phyloP scores from a whole-genome alignment of 2,888 invertebrate genomes.

The Drosophila fungiperda region DNA sequence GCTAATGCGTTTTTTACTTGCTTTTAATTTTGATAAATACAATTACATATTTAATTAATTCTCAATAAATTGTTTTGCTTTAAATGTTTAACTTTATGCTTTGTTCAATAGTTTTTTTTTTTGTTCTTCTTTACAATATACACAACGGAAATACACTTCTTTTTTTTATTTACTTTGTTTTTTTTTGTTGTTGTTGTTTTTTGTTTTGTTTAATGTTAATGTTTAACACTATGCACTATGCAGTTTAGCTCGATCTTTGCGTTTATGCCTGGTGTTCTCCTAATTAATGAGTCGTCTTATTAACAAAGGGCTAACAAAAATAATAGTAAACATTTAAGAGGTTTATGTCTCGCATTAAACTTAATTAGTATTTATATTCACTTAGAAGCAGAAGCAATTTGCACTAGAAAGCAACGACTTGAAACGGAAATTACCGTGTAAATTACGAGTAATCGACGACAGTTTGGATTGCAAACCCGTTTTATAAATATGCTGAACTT shows the following conservation, averaged over 20 bases:
- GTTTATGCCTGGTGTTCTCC: slow-evolving; percentile 71
- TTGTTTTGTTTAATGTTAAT: slow-evolving; percentile 16
- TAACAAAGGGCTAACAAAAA: slow-evolving; percentile 9
- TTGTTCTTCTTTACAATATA: slow-evolving; percentile 72
- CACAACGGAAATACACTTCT: slow-evolving; percentile 72
- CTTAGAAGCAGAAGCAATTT: slow-evolving; percentile 53
- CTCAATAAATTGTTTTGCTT: slow-evolving; percentile 72
- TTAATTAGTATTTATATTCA: slow-evolving; percentile 13
- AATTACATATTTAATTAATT: slow-evolving; percentile 76
- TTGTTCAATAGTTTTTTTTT: slow-evolving; percentile 58
- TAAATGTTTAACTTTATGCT: slow-evolving; percentile 81
- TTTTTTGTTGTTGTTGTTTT: background rate
- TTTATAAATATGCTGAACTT: slow-evolving; percentile 16
- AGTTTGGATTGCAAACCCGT: slow-evolving; percentile 4
- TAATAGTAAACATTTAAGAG: slow-evolving; percentile 7
- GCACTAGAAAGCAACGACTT: slow-evolving; percentile 49
- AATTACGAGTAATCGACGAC: background rate
- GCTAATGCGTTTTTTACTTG: slow-evolving; percentile 78
- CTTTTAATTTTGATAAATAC: slow-evolving; percentile 80
- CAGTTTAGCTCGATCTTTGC: slow-evolving; percentile 79
- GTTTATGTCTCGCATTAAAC: slow-evolving; percentile 60
- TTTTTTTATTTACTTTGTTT: background rate
- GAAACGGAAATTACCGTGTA: slow-evolving; percentile 8
- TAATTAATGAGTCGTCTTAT: slow-evolving; percentile 19
- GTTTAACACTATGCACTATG: slow-evolving; percentile 73